Base-by-base conservation (phyloP, 1,140 invertebrate genomes). In the Cyrtorhinus lividipennis region DNA sequence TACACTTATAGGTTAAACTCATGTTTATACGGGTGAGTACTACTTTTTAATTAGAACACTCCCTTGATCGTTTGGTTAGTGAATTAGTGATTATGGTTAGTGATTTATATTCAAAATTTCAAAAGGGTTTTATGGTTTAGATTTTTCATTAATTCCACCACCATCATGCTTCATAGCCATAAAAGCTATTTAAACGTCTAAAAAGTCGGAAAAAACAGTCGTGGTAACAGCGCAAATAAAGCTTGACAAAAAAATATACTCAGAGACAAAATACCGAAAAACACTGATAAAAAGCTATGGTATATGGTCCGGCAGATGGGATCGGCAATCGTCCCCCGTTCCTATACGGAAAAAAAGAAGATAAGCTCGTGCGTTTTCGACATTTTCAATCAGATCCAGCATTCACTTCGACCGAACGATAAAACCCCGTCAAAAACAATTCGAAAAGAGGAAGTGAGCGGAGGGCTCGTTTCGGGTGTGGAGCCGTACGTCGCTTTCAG, bases 121-220 rank as follows among this genome's bases (percentile, higher is more conserved):
- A 38, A 38, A 15, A 8, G 5, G 30, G 5, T 15, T 38, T 38
- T 38, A 38, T 8, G 30, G 5, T 38, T 38, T 38, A 5, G 5
- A 38, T 38, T 38, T 38, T 38, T 38, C 15, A 38, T 38, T 38
- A 38, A 25, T n/a, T 63, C 62, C 62, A 58, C 56, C 62, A 63
- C 62, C 62, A 59, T 62, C 62, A 63, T 63, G 62, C 62, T 38
- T 56, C 62, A 63, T 59, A 38, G 62, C 62, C 25, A 24, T 62
- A 62, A 22, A 62, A 59, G 56, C 56, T 59, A 44, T 53, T 53
- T 12, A 15, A 15, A 53, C 48, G 48, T 53, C 48, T 53, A 53
- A 53, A 15, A 53, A 53, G 5, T 15, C 8, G 8, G 10, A 5
- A 15, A 53, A 53, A 15, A 53, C 10, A 53, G 20, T 22, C 20